Base-by-base conservation (phyloP, 2,113 vertebrate genomes). In the Lagopus leucura region DNA sequence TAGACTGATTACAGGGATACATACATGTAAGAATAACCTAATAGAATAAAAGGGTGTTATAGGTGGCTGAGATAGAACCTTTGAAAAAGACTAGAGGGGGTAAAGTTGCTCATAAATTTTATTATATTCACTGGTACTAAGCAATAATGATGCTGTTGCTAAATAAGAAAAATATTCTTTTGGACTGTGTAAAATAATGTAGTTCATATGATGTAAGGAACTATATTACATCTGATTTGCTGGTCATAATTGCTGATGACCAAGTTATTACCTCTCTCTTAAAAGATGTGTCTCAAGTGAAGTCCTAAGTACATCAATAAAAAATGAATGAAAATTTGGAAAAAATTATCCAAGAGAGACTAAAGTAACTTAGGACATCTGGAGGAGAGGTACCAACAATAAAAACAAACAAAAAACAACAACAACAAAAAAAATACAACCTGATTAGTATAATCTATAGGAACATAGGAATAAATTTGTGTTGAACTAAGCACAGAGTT, bases 121-220 rank as follows among this genome's bases (percentile, higher is more conserved):
- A 21, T 70, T 69, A 81, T 58, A 63, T 20, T 42, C 17, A 22
- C 3, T 38, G 47, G 3, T 43, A 30, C 0, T 0, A 14, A 65
- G 45, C 19, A 74, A 22, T n/a, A 58, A 67, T 34, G 5, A 12
- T 65, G 6, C 4, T 76, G 13, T 45, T n/a, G 18, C 6, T 89
- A 74, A 54, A 74, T 78, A 52, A 47, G 24, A 12, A 3, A 54
- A 80, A 22, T 6, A 28, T 14, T 78, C 7, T 47, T 78, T 22
- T 75, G 8, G 32, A 13, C 19, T 90, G 4, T 63, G 36, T 54
- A 42, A 57, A 43, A 25, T 78, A 1, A 2, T 28, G 5, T 8
- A n/a, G 40, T 75, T 85, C 64, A 11, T 42, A 18, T 38, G 10
- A 54, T 43, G 13, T 43, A 69, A 48, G n/a, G 67, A 54, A 50